Percentiles rank a stretch among this genome's conserved stretches.
These are phyloP conservation scores for Naso thynnoides DNA, from an alignment of 2,797 vertebrate species.

Conservation along the genomic window DNA sequence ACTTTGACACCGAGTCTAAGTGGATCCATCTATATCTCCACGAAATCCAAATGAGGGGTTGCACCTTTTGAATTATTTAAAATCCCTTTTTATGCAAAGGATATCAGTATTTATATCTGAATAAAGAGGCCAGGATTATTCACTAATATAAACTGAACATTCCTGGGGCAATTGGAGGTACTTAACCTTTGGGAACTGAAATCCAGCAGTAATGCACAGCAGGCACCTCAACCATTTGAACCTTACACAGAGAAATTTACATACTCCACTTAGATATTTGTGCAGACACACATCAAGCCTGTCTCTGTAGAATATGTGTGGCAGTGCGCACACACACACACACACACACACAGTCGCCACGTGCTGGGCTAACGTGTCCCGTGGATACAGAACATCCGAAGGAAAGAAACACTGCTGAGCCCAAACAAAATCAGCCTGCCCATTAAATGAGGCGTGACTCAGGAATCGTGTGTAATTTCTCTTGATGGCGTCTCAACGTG, in stretches of 20 bases:
- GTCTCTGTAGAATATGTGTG: constrained; percentile 24
- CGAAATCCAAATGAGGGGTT: constrained; percentile 46
- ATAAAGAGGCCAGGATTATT: constrained; percentile 52
- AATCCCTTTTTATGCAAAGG: constrained; percentile 47
- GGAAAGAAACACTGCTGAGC: constrained; percentile 76
- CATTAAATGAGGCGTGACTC: constrained; percentile 79
- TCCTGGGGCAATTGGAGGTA: constrained; percentile 40
- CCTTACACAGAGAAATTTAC: constrained; percentile 52
- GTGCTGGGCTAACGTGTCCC: constrained; percentile 52
- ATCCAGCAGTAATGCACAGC: constrained; percentile 51
- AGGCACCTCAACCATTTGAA: constrained; percentile 54
- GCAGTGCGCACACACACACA: constrained; percentile 7
- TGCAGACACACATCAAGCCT: constrained; percentile 42
- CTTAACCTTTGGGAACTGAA: constrained; percentile 59
- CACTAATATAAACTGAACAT: constrained; percentile 48
- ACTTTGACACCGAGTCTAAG: constrained; percentile 40
- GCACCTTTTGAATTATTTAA: constrained; percentile 14
- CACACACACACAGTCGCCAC: constrained; percentile 23
- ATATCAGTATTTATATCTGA: constrained; percentile 52
- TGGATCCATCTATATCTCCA: constrained; percentile 47
- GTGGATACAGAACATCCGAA: constrained; percentile 60
- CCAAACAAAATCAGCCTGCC: constrained; percentile 75
- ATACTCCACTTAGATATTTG: constrained; percentile 45
- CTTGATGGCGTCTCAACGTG: constrained; percentile 79
- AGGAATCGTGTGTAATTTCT: constrained; percentile 75